These are phyloP conservation scores for Philhelius pedissequus DNA, from an alignment of 2,888 invertebrate species.

Conservation along the genomic window DNA sequence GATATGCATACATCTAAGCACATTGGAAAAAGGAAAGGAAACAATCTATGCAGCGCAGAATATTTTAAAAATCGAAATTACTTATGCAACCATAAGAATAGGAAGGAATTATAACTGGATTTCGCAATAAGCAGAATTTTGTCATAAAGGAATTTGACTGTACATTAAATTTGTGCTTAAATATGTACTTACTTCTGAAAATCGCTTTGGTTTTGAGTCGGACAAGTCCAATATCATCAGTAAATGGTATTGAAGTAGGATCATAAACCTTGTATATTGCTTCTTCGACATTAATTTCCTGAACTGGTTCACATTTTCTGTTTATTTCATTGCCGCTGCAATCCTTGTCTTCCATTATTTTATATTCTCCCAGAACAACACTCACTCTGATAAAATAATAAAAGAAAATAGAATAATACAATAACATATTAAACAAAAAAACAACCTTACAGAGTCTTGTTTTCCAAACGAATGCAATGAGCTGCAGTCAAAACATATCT, in stretches of 20 bases:
- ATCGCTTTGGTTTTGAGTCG: conserved; percentile 74
- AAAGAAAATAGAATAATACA: background rate
- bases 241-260: conserved; percentile 69
- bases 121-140: no score
- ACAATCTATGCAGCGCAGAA: no score
- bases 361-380: conserved; percentile 78
- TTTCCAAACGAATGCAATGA: conserved; percentile 65
- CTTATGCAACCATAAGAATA: no score
- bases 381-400: conserved; percentile 72
- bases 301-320: conserved; percentile 75
- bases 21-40: no score
- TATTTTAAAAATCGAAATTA: no score
- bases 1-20: no score
- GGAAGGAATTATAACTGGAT: no score
- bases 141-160: no score
- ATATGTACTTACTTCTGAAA: conserved; percentile 72
- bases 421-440: background rate
- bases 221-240: conserved; percentile 82
- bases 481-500: conserved; percentile 71
- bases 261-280: conserved; percentile 80
- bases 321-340: conserved; percentile 71
- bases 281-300: conserved; percentile 75
- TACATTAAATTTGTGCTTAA: no score
- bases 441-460: conserved; percentile 58
- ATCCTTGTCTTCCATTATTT: conserved; percentile 73